Evolutionary conservation across 2,797 vertebrate species (phyloP).

Genomic region (Hapalemur alaotrensis): DNA sequence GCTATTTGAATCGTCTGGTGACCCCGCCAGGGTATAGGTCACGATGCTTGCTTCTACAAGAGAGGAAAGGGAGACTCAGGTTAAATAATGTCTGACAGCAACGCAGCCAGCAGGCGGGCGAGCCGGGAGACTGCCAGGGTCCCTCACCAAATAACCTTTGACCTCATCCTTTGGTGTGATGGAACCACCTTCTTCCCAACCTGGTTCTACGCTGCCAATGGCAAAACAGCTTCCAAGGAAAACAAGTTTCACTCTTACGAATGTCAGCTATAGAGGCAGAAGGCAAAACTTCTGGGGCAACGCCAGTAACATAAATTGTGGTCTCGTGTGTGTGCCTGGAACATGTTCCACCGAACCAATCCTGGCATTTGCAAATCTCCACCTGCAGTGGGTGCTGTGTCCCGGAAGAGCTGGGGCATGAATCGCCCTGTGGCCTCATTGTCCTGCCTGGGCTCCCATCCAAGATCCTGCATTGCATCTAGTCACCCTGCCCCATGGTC

Average conservation of each 20-base stretch:
- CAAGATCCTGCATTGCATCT: fast-evolving
- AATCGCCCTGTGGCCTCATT: fast-evolving
- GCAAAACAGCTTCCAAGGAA: not conserved
- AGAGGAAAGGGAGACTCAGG: not conserved
- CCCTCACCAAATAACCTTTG: not conserved
- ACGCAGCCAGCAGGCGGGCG: fast-evolving
- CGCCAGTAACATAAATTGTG: not conserved
- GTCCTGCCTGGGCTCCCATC: not conserved
- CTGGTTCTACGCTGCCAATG: not conserved
- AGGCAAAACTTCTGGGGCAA: not conserved
- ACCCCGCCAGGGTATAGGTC: not conserved
- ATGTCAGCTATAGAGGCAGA: not conserved
- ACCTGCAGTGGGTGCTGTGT: too few relatives aligned
- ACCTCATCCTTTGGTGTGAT: not conserved
- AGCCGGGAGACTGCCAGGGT: too few relatives aligned
- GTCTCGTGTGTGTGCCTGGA: not conserved
- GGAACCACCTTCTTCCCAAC: not conserved
- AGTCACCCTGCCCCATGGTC: not conserved
- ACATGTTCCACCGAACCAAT: not conserved
- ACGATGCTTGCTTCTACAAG: fast-evolving
- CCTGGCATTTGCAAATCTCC: not conserved
- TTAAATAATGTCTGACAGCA: not conserved
- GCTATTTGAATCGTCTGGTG: not conserved
- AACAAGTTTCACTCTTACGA: too few relatives aligned
- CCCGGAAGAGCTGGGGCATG: not conserved